Base-by-base conservation (phyloP, 2,888 invertebrate species). In the Neuroscelio doddi region DNA sequence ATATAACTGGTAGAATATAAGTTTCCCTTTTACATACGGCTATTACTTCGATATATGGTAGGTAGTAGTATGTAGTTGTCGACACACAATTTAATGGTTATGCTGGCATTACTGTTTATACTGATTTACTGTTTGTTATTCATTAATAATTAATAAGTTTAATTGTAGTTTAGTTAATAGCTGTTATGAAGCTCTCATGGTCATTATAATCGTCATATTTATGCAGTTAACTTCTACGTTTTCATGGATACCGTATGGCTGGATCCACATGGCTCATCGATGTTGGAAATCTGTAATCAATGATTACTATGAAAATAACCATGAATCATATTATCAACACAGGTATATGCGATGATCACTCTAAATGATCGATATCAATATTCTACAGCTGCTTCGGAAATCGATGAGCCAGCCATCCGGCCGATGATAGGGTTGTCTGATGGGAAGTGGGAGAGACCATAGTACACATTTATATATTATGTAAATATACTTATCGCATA, bases 1-100 rank as follows among this genome's bases (percentile, higher is more conserved):
- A 83, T 83, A 83, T 81, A 83, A 82, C 83, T 83, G 83, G 76
- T 83, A 82, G 82, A 84, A 82, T 84, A 84, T 80, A 84, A 83
- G 82, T 82, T 80, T 81, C 80, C 76, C 77, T 82, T 84, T 83
- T 82, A 83, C 82, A 83, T 83, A 84, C 83, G 83, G 83, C 83
- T 83, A 83, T 83, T 83, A 83, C 79, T 83, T 83, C 82, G 79
- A 83, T 83, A 83, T 83, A 84, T 80, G 83, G 83, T 83, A 81
- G 83, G 83, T 83, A 83, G 78, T 84, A 83, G 83, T 84, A 84
- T 83, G 84, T 84, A 84, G 84, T 84, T 84, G 84, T 84, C 84
- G 84, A 84, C 84, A 84, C 84, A 84, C 84, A 84, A 84, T 83
- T 84, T 82, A 83, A 83, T 84, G 83, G 79, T 84, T 83, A 84